A percentile compares a stretch with the other conserved stretches of the same genome.
Evolutionary conservation across 2,888 invertebrate genomes (phyloP).

Genomic region (Plutella xylostella): DNA sequence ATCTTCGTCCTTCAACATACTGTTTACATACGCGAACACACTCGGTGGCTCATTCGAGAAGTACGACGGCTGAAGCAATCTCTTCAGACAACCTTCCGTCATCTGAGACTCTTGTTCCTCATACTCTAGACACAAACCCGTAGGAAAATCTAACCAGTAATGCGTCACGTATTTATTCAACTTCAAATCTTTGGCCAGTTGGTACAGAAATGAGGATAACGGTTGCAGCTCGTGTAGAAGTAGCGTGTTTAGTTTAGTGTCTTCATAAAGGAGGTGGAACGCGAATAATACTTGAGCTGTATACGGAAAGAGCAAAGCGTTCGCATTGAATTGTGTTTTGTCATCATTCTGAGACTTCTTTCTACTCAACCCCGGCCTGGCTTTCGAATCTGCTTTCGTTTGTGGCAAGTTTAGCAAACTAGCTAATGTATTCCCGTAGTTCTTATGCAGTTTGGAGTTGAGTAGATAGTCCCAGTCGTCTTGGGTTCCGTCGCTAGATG

Average conservation of each 20-base stretch:
- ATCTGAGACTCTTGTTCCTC: constrained; percentile 61
- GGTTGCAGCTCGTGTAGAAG: constrained; percentile 75
- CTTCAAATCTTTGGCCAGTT: constrained; percentile 81
- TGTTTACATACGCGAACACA: constrained; percentile 78
- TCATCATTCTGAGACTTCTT: constrained; percentile 28
- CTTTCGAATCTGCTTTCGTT: constrained; percentile 19
- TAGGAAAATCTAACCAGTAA: constrained; percentile 89
- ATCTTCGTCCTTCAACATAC: constrained; percentile 68
- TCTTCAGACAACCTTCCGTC: constrained; percentile 65
- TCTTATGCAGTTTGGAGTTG: constrained; percentile 68
- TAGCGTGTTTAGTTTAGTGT: constrained; percentile 83
- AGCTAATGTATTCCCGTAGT: constrained; percentile 47
- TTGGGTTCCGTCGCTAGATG: constrained; percentile 80
- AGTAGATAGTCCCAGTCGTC: constrained; percentile 86
- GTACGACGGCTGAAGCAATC: constrained; percentile 71
- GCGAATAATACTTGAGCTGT: constrained; percentile 81
- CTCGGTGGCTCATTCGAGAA: constrained; percentile 74
- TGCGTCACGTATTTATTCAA: constrained; percentile 78
- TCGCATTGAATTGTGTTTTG: constrained; percentile 67
- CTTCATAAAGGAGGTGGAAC: constrained; percentile 92
- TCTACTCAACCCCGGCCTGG: constrained; percentile 12
- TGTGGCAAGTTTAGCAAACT: constrained; percentile 47
- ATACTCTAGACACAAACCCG: constrained; percentile 55
- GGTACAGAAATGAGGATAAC: constrained; percentile 78
- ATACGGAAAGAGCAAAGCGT: constrained; percentile 78